phyloP scores from a whole-genome alignment of 2,797 vertebrate species.

The Oreochromis grahami region DNA sequence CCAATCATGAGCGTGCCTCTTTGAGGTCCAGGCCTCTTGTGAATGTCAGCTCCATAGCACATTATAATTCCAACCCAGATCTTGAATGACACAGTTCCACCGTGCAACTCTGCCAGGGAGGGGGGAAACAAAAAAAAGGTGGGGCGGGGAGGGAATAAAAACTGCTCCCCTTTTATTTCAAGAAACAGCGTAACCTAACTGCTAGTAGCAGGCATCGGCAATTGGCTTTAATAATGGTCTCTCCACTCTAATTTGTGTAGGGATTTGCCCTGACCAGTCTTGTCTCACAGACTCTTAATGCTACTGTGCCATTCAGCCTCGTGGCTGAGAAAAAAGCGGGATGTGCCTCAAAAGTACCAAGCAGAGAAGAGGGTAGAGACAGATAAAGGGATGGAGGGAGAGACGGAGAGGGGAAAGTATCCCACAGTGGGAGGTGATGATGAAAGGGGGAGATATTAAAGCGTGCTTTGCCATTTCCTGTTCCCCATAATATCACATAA shows the following conservation, averaged over 20 bases:
- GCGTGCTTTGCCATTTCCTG: slow-evolving; percentile 30
- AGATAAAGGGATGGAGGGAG: not conserved
- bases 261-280: slow-evolving; percentile 50
- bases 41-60: slow-evolving; percentile 22
- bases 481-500: slow-evolving; percentile 40
- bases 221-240: slow-evolving; percentile 66
- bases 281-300: slow-evolving; percentile 53
- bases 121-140: not conserved
- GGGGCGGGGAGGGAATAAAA: slow-evolving; percentile 24
- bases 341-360: slow-evolving; percentile 7
- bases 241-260: slow-evolving; percentile 63
- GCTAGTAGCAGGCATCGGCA: slow-evolving; percentile 44
- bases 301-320: slow-evolving; percentile 25
- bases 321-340: not conserved
- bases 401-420: not conserved
- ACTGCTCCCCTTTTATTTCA: slow-evolving; percentile 43
- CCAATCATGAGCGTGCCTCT: slow-evolving; percentile 45
- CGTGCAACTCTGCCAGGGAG: not conserved
- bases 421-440: slow-evolving; percentile 18
- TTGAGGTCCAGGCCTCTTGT: slow-evolving; percentile 30
- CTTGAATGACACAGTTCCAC: slow-evolving; percentile 20
- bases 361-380: not conserved
- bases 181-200: slow-evolving; percentile 62
- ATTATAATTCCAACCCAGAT: slow-evolving; percentile 41
- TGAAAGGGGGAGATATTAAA: slow-evolving; percentile 24